phyloP scores from a whole-genome alignment of 2,888 invertebrate genomes.

The Hololepta plana region DNA sequence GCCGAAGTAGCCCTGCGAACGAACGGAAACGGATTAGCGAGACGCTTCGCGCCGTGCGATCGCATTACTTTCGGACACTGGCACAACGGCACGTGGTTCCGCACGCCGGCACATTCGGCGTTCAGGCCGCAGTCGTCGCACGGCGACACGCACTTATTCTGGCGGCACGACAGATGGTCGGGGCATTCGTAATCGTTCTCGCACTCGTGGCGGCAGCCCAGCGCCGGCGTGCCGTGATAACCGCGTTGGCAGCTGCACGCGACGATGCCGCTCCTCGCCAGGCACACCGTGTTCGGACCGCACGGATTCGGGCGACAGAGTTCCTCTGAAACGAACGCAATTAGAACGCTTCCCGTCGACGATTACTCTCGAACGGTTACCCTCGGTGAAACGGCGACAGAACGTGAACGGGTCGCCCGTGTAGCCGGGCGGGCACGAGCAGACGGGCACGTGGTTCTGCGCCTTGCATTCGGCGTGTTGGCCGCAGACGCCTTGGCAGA shows the following conservation, averaged over 20 bases:
- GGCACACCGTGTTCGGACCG: slow-evolving; percentile 63
- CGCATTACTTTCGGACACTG: slow-evolving; percentile 53
- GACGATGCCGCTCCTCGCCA: slow-evolving; percentile 55
- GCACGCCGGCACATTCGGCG: slow-evolving; percentile 58
- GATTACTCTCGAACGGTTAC: too few species aligned
- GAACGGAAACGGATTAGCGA: slow-evolving; percentile 6
- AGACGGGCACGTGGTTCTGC: slow-evolving; percentile 58
- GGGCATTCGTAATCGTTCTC: slow-evolving; percentile 60
- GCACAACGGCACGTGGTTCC: slow-evolving; percentile 59
- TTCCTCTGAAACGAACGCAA: slow-evolving; percentile 60
- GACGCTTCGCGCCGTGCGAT: background rate
- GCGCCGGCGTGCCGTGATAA: slow-evolving; percentile 55
- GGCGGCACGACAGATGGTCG: slow-evolving; percentile 48
- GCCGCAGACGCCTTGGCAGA: slow-evolving; percentile 61
- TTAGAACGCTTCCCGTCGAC: too few species aligned
- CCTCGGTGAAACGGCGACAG: slow-evolving; percentile 58
- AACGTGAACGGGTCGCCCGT: slow-evolving; percentile 59
- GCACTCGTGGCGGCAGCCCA: slow-evolving; percentile 69
- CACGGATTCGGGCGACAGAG: slow-evolving; percentile 71
- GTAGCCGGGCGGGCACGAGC: slow-evolving; percentile 59
- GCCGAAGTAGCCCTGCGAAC: slow-evolving; percentile 51
- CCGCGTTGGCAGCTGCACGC: slow-evolving; percentile 65
- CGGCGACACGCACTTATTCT: slow-evolving; percentile 58
- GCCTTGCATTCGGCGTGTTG: slow-evolving; percentile 59
- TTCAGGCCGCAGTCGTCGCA: slow-evolving; percentile 60